phyloP scores from a whole-genome alignment of 1,140 invertebrate genomes.

The Atta texana region DNA sequence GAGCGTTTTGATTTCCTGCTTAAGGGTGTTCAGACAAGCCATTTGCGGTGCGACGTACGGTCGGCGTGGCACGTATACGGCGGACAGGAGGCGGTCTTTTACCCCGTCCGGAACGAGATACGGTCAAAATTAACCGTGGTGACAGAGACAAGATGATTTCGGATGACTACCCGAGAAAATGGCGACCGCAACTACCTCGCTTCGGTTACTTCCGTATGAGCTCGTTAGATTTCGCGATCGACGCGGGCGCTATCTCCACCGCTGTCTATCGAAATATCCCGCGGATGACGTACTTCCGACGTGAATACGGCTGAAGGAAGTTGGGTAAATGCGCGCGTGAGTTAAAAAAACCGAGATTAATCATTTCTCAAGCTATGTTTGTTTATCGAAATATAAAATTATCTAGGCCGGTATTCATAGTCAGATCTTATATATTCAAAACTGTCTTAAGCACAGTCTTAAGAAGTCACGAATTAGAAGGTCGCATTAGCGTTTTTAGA shows the following conservation, averaged over 20 bases:
- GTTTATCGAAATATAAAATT: no score
- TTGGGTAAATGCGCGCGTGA: no score
- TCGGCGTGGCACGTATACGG: constrained; percentile 37
- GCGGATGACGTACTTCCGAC: constrained; percentile 65
- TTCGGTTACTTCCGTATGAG: constrained; percentile 71
- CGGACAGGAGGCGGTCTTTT: constrained; percentile 61
- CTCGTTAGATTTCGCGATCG: constrained; percentile 61
- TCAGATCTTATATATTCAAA: no score
- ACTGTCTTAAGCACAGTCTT: no score
- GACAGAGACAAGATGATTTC: constrained; percentile 75
- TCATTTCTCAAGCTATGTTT: no score
- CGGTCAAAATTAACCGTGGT: constrained; percentile 56
- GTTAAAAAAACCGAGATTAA: no score
- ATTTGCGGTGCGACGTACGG: constrained; percentile 88
- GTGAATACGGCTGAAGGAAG: no score
- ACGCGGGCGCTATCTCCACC: constrained; percentile 43
- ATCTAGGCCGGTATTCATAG: no score
- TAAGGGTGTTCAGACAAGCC: constrained; percentile 99
- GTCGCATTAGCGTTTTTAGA: no score
- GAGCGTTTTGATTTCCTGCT: constrained; percentile 98
- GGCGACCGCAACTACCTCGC: constrained; percentile 77
- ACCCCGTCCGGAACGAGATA: constrained; percentile 61
- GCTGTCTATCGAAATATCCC: constrained; percentile 23
- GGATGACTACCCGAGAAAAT: constrained; percentile 80
- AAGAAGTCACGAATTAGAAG: no score